These are phyloP conservation scores for Cotesia vestalis DNA, from an alignment of 1,140 invertebrate species.

Conservation along the genomic window DNA sequence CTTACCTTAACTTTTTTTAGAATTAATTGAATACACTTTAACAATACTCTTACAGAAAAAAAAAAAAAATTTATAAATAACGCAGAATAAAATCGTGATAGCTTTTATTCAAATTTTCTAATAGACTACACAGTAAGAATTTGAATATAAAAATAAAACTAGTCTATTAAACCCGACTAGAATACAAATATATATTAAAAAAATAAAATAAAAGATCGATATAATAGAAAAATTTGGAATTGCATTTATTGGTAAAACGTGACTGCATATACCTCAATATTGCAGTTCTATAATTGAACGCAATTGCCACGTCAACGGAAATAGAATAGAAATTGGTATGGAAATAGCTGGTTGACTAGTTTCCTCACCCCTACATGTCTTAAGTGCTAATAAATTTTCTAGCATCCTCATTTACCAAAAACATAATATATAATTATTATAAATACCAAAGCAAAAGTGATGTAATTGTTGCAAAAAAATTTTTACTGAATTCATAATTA, in stretches of 20 bases:
- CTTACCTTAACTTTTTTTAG: too few species aligned
- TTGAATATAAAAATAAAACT: too few species aligned
- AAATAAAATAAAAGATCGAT: neutral
- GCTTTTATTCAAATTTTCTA: too few species aligned
- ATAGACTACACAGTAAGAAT: too few species aligned
- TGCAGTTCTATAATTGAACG: constrained; percentile 60
- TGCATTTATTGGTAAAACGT: constrained; percentile 59
- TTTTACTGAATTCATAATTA: neutral
- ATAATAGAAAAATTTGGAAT: constrained; percentile 20
- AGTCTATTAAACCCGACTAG: too few species aligned
- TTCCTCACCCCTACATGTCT: constrained; percentile 26
- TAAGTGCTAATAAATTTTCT: constrained; percentile 26
- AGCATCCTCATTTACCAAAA: constrained; percentile 8
- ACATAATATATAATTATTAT: too few species aligned
- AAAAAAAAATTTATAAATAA: too few species aligned
- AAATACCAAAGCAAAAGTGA: neutral
- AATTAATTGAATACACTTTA: too few species aligned
- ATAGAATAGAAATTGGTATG: constrained; percentile 61
- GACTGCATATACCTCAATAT: constrained; percentile 52
- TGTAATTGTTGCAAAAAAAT: neutral
- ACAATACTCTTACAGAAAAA: too few species aligned
- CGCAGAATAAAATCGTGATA: too few species aligned
- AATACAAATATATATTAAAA: neutral
- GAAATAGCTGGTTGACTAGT: constrained; percentile 44
- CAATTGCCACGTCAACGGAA: constrained; percentile 59